These are phyloP conservation scores for Microvelia longipes DNA, from an alignment of 1,140 invertebrate genomes.

Conservation along the genomic window DNA sequence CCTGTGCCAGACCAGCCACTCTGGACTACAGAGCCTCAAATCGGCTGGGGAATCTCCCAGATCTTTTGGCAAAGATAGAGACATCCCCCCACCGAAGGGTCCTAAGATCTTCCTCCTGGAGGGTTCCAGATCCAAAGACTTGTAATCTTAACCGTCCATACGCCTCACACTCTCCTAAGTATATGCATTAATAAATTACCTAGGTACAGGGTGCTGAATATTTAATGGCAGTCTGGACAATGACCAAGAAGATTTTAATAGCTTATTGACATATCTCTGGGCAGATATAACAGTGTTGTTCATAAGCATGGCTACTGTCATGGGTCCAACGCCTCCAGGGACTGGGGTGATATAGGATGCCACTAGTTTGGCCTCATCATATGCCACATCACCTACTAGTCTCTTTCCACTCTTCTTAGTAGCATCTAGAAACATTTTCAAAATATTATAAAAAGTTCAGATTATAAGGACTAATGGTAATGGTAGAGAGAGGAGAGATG, in stretches of 20 bases:
- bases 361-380: conserved; percentile 55
- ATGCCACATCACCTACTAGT: conserved; percentile 90
- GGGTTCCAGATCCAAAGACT: too few species aligned
- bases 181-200: too few species aligned
- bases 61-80: too few species aligned
- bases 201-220: conserved; percentile 49
- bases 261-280: conserved; percentile 38
- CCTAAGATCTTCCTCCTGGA: too few species aligned
- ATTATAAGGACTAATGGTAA: neutral
- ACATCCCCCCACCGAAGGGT: too few species aligned
- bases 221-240: conserved; percentile 43
- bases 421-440: conserved; percentile 51
- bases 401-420: conserved; percentile 68
- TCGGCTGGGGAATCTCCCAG: too few species aligned
- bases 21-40: too few species aligned
- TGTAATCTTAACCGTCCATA: too few species aligned
- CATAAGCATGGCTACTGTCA: conserved; percentile 98
- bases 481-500: too few species aligned
- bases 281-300: conserved; percentile 84
- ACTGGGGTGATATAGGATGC: conserved; percentile 91
- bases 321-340: conserved; percentile 93
- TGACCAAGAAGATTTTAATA: conserved; percentile 44
- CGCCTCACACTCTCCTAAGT: too few species aligned
- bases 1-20: too few species aligned
- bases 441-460: conserved; percentile 1